phyloP scores from a whole-genome alignment of 2,888 invertebrate genomes.

The Diaperis boleti region DNA sequence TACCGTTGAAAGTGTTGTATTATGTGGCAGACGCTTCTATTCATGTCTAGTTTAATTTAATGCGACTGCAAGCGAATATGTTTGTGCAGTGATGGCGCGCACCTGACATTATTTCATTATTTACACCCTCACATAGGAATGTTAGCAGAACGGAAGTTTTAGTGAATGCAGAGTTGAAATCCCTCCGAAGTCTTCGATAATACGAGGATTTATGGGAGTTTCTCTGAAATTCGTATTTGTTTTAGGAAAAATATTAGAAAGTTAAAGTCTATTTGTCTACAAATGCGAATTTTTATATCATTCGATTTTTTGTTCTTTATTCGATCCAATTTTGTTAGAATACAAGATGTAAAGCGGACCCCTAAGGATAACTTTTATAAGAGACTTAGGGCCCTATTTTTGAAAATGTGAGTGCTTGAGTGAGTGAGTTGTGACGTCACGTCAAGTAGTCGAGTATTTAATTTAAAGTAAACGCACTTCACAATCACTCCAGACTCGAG shows the following conservation, averaged over 20 bases:
- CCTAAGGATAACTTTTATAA: too few relatives aligned
- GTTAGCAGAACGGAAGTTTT: background rate
- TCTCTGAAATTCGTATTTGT: background rate
- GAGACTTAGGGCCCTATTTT: too few relatives aligned
- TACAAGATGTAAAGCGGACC: too few relatives aligned
- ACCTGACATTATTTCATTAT: background rate
- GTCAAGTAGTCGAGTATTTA: too few relatives aligned
- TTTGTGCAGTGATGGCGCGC: background rate
- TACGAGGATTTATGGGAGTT: background rate
- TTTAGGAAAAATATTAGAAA: background rate
- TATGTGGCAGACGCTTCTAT: background rate
- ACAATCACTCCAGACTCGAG: too few relatives aligned
- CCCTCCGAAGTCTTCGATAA: background rate
- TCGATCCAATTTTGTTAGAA: too few relatives aligned
- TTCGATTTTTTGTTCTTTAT: too few relatives aligned
- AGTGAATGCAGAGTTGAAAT: background rate
- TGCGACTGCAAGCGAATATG: slow-evolving; percentile 4
- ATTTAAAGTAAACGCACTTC: too few relatives aligned
- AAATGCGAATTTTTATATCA: background rate
- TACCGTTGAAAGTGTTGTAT: background rate
- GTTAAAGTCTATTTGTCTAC: background rate
- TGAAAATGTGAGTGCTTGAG: too few relatives aligned
- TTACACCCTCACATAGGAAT: background rate
- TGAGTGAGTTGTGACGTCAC: too few relatives aligned
- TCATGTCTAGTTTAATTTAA: slow-evolving; percentile 6